Percentiles rank a stretch among this genome's conserved stretches.
These are phyloP conservation scores for Rhagonycha lutea DNA, from an alignment of 2,888 invertebrate species.

Conservation along the genomic window DNA sequence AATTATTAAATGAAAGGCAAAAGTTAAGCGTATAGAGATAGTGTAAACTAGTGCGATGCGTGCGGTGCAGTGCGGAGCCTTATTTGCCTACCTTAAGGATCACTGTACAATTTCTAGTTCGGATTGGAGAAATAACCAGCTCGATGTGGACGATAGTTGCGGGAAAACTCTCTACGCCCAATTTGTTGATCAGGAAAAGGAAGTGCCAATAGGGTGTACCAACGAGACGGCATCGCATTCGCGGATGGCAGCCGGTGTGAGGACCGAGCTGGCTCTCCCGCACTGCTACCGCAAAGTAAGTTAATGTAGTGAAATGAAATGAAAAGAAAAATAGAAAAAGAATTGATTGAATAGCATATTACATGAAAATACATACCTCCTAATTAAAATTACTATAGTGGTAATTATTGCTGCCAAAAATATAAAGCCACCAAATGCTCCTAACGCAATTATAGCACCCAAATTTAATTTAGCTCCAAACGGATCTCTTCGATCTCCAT, in stretches of 20 bases:
- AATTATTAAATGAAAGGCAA: neutral
- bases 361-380: slow-evolving; percentile 67
- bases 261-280: slow-evolving; percentile 56
- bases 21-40: slow-evolving; percentile 7
- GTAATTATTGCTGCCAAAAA: slow-evolving; percentile 88
- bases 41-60: slow-evolving; percentile 20
- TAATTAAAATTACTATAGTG: slow-evolving; percentile 83
- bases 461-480: slow-evolving; percentile 76
- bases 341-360: neutral
- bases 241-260: slow-evolving; percentile 57
- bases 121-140: slow-evolving; percentile 92
- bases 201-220: slow-evolving; percentile 88
- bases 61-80: slow-evolving; percentile 41
- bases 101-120: slow-evolving; percentile 56
- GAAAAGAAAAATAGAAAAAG: slow-evolving; percentile 8
- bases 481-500: slow-evolving; percentile 62
- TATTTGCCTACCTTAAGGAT: slow-evolving; percentile 30
- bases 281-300: slow-evolving; percentile 39
- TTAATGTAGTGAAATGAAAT: slow-evolving; percentile 24
- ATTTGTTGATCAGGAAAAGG: slow-evolving; percentile 94
- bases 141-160: slow-evolving; percentile 72
- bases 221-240: slow-evolving; percentile 75
- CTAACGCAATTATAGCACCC: slow-evolving; percentile 86
- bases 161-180: slow-evolving; percentile 81
- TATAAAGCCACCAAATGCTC: slow-evolving; percentile 89